Base-by-base conservation (phyloP, 1,140 invertebrate genomes). In the Drosophila kanapiae region DNA sequence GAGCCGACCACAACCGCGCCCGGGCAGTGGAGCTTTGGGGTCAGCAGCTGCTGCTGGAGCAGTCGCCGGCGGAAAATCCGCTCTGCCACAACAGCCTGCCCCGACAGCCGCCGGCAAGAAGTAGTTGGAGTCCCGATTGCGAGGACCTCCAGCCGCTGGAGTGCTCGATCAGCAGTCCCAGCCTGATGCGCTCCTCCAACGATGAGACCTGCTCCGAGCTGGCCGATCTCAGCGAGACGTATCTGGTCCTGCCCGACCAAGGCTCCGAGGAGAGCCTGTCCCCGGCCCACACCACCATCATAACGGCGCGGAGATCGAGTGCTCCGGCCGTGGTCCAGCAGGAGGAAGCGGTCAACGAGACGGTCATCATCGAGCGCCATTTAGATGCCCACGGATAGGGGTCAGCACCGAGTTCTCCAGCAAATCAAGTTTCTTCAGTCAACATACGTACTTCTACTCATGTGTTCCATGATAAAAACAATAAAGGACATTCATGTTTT, bases 41-140 rank as follows among this genome's bases (percentile, higher is more conserved):
- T 14, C 85, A 86, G 47, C 84, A 91, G 40, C 69, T 91, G 18
- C 80, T 62, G 40, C 75, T 91, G 80, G 81, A 82, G n/a, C 71
- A 72, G 27, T 80, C 75, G 57, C 53, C 75, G 53, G 76, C 67
- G 63, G 70, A 75, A 83, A 82, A 91, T 92, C 81, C 90, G 29
- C 72, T 86, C 14, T 93, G 91, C 64, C 91, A 82, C 91, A 93
- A 93, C 92, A 93, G 92, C 71, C 92, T 90, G 60, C 92, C 92
- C 14, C 91, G 92, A 6, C 87, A 75, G 49, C 77, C 74, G 61
- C 87, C 76, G 76, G 77, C 78, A 93, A 92, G 82, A 91, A 92
- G 88, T 92, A 92, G 81, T 75, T 87, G 78, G 81, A 91, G 74
- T 64, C 75, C 79, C 11, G 85, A 78, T 13, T 53, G 69, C 10